These are phyloP conservation scores for Cryptophagus acutangulus DNA, from an alignment of 2,888 invertebrate species.

Conservation along the genomic window DNA sequence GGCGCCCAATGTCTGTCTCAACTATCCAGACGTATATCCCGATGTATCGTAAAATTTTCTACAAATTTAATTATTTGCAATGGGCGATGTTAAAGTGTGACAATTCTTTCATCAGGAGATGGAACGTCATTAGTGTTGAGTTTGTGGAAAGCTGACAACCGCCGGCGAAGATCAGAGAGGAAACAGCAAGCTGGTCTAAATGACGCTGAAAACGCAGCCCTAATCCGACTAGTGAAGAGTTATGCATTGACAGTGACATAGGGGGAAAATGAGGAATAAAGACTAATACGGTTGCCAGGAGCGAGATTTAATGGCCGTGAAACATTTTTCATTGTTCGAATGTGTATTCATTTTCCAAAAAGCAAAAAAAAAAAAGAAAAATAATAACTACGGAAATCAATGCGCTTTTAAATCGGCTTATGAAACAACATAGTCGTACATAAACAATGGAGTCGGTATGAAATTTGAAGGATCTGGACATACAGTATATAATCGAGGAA, in stretches of 20 bases:
- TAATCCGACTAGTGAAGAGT: slow-evolving; percentile 32
- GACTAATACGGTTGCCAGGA: slow-evolving; percentile 26
- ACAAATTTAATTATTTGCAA: too few species aligned
- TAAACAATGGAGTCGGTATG: not conserved
- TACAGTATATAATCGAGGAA: slow-evolving; percentile 44
- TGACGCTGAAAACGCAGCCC: slow-evolving; percentile 25
- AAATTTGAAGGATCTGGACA: too few species aligned
- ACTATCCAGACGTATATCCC: too few species aligned
- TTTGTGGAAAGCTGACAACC: slow-evolving; percentile 6
- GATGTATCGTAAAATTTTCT: too few species aligned
- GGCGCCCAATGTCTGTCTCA: too few species aligned
- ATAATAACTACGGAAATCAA: not conserved
- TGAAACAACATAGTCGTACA: not conserved
- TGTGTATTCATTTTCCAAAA: not conserved
- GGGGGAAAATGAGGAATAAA: slow-evolving; percentile 23
- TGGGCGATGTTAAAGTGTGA: too few species aligned
- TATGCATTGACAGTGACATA: slow-evolving; percentile 30
- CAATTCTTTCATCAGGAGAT: too few species aligned
- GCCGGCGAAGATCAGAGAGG: slow-evolving; percentile 1
- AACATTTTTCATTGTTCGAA: slow-evolving; percentile 28
- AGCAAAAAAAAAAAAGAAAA: not conserved
- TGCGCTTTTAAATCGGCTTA: not conserved
- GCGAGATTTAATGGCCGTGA: slow-evolving; percentile 31
- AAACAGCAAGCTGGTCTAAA: slow-evolving; percentile 17
- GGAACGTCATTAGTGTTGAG: slow-evolving; percentile 4